Evolutionary conservation across 1,140 invertebrate species (phyloP), one percentile per base, ranked within the genome.

Genomic region (Antheraea mylitta): DNA sequence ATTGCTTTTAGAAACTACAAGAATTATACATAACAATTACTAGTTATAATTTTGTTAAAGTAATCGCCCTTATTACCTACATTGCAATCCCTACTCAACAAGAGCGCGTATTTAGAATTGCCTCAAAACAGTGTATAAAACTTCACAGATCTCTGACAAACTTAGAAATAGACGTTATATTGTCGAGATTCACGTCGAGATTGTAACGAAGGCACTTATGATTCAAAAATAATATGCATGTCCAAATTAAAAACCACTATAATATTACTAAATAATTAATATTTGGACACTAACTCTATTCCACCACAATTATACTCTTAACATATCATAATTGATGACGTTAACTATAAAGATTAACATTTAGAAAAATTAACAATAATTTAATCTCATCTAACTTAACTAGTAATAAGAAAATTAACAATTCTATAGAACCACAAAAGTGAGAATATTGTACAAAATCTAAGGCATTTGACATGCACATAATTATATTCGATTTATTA

Each of bases 351-450:
- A 83, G 74, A 90, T 87, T 89, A 89, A 90, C 85, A 86, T 91
- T 83, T 81, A 90, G 86, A 78, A 89, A 86, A 87, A 83, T 90
- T 89, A 92, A 92, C 90, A 92, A 92, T 90, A 90, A 90, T 90
- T 90, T 92, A 92, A 92, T 92, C 87, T 92, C 87, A 82, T 88
- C 84, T 90, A 89, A 81, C 76, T 82, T 83, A 85, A 82, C 80
- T 81, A 84, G 77, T 73, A 74, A 80, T 78, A 80, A 86, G 87
- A 83, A 80, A 81, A 80, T 83, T 87, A 92, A 90, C 88, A 92
- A 85, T 80, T 82, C 66, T 85, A 87, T 86, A 90, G 86, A 89
- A 90, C 83, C 88, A 86, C 75, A 81, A 82, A 80, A 71, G 79
- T 81, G 75, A 79, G 79, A 86, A 86, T 77, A 88, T 92, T 90